phyloP scores from a whole-genome alignment of 2,888 invertebrate species.

The Scaptomyza tumidula region DNA sequence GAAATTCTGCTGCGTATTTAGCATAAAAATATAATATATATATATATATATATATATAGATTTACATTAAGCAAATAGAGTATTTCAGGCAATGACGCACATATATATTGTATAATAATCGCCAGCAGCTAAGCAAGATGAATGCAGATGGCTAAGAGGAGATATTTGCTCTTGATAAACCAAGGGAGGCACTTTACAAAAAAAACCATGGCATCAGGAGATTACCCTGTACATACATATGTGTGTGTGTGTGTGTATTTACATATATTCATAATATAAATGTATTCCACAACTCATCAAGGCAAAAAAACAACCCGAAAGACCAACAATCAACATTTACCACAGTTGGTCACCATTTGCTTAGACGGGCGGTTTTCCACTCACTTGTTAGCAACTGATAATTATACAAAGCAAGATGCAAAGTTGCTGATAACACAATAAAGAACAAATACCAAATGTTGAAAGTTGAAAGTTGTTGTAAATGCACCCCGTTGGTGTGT shows the following conservation, averaged over 20 bases:
- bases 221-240: neutral
- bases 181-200: conserved; percentile 12
- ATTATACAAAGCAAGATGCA: conserved; percentile 24
- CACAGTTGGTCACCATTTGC: conserved; percentile 28
- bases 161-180: conserved; percentile 23
- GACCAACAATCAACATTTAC: conserved; percentile 24
- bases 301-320: conserved; percentile 1
- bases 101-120: conserved; percentile 36
- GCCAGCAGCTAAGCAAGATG: conserved; percentile 25
- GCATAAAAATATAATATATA: conserved; percentile 46
- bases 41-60: conserved; percentile 5
- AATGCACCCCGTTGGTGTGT: neutral
- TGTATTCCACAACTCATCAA: conserved; percentile 54
- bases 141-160: conserved; percentile 68
- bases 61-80: conserved; percentile 39
- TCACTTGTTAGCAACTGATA: conserved; percentile 28
- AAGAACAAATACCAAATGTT: conserved; percentile 7
- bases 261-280: conserved; percentile 57
- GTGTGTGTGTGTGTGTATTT: conserved; percentile 7
- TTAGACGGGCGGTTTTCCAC: conserved; percentile 8
- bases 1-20: conserved; percentile 23
- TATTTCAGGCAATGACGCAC: conserved; percentile 27
- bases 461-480: no score
- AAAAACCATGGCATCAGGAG: neutral
- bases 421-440: conserved; percentile 7